Percentiles rank a stretch among this genome's conserved stretches.
phyloP scores from a whole-genome alignment of 2,113 vertebrate genomes.

The Perca schrenkii region DNA sequence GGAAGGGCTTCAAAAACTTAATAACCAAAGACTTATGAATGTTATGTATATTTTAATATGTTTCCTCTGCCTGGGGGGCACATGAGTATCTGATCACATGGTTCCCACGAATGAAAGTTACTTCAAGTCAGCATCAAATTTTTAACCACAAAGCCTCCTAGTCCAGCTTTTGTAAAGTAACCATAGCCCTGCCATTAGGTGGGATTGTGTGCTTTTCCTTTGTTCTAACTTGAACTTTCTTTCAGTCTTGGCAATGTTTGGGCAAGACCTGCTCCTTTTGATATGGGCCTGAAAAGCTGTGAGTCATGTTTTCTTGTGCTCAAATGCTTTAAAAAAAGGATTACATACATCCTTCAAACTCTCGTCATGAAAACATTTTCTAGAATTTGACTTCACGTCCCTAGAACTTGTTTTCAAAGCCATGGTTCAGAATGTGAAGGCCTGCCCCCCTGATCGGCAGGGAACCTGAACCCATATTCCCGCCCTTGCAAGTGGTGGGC shows the following conservation, averaged over 20 bases:
- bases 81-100: not conserved
- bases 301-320: not conserved
- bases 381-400: not conserved
- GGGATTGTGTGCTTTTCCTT: not conserved
- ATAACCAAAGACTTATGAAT: too few species aligned
- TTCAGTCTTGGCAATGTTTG: not conserved
- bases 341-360: not conserved
- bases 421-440: not conserved
- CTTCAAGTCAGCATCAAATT: not conserved
- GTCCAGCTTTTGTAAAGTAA: not conserved
- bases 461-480: not conserved
- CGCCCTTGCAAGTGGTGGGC: too few species aligned
- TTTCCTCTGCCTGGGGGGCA: not conserved
- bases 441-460: not conserved
- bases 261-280: not conserved
- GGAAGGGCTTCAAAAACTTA: not conserved
- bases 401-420: not conserved
- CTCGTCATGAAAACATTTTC: not conserved
- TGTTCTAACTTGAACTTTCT: not conserved
- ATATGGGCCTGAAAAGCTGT: not conserved
- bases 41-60: not conserved
- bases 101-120: not conserved
- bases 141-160: not conserved
- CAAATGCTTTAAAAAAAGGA: not conserved
- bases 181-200: not conserved